phyloP scores from a whole-genome alignment of 1,140 invertebrate genomes.

The Drosophila nebulosa region DNA sequence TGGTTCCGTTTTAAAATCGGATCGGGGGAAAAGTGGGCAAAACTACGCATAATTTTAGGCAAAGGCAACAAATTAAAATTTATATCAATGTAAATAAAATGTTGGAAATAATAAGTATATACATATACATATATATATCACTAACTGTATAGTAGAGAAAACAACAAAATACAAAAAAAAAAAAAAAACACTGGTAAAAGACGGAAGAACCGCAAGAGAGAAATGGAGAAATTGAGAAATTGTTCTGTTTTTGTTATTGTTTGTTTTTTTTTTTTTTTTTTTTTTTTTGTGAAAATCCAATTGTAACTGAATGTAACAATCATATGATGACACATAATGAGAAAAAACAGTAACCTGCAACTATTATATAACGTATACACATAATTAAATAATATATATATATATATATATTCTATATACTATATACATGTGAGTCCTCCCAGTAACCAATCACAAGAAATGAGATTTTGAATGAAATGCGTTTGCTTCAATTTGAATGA shows the following conservation, averaged over 20 bases:
- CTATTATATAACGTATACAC: constrained; percentile 16
- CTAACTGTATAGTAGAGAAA: constrained; percentile 1
- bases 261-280: not conserved
- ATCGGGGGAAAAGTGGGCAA: constrained; percentile 70
- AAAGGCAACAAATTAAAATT: not conserved
- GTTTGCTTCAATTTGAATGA: constrained; percentile 1
- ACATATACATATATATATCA: not conserved
- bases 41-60: constrained; percentile 68
- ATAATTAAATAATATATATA: too few species aligned
- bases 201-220: too few species aligned
- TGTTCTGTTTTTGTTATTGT: not conserved
- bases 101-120: not conserved
- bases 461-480: not conserved
- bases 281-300: constrained; percentile 28
- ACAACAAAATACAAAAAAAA: not conserved
- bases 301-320: constrained; percentile 72
- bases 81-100: not conserved
- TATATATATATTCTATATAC: constrained; percentile 23
- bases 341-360: constrained; percentile 25
- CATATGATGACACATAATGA: constrained; percentile 71
- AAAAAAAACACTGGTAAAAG: too few species aligned
- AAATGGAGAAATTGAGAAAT: too few species aligned
- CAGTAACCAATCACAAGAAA: not conserved
- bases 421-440: constrained; percentile 8
- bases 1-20: constrained; percentile 7